phyloP scores from a whole-genome alignment of 2,797 vertebrate species.

The Discoglossus pictus region DNA sequence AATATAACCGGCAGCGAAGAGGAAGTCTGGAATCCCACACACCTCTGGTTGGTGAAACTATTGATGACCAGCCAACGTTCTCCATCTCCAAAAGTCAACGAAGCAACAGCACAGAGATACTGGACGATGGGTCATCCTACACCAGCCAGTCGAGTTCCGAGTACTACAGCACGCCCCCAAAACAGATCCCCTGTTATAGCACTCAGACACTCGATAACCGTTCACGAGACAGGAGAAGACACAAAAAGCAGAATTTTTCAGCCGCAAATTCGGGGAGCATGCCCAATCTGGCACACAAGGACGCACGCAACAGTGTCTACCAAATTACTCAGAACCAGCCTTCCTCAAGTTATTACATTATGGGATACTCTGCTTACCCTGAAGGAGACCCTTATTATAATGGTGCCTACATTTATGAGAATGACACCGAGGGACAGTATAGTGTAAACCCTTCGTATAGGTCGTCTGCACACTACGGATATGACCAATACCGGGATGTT shows the following conservation, averaged over 20 bases:
- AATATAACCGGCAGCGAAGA: slow-evolving; percentile 85
- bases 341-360: slow-evolving; percentile 82
- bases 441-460: slow-evolving; percentile 84
- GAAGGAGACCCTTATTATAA: slow-evolving; percentile 80
- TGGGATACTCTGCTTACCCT: slow-evolving; percentile 74
- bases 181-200: slow-evolving; percentile 67
- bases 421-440: slow-evolving; percentile 89
- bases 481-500: slow-evolving; percentile 71
- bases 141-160: slow-evolving; percentile 95
- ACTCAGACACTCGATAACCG: slow-evolving; percentile 77
- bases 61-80: slow-evolving; percentile 67
- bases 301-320: slow-evolving; percentile 71
- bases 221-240: slow-evolving; percentile 76
- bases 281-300: slow-evolving; percentile 90
- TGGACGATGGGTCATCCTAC: slow-evolving; percentile 92
- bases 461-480: slow-evolving; percentile 67
- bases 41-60: slow-evolving; percentile 72
- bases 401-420: slow-evolving; percentile 81
- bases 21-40: slow-evolving; percentile 94
- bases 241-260: slow-evolving; percentile 76
- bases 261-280: slow-evolving; percentile 90
- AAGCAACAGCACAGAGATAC: slow-evolving; percentile 93
- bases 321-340: slow-evolving; percentile 73
- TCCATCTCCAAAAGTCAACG: slow-evolving; percentile 75
- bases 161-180: slow-evolving; percentile 73